A percentile compares a stretch with the other conserved stretches of the same genome.
Conservation (phyloP, 2,113 vertebrate genomes). For the Halichoerus grypus region DNA sequence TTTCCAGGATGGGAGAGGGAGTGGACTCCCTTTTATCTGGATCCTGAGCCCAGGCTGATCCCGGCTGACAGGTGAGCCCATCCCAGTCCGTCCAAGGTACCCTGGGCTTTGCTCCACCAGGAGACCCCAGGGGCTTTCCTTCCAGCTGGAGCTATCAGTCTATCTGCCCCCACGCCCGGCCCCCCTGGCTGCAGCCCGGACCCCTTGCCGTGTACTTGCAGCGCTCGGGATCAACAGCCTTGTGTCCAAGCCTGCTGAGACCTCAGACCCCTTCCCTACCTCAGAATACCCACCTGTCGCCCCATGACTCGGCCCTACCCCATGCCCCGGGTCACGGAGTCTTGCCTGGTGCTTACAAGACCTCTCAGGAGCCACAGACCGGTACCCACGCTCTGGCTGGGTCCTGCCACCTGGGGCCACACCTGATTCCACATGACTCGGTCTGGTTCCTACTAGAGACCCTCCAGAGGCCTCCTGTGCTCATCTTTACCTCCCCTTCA, state of each 20-base stretch:
- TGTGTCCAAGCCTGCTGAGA: no score
- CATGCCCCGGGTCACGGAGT: neutral
- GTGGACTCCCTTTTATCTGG: no score
- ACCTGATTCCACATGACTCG: no score
- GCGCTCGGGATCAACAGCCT: neutral
- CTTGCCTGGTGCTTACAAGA: neutral
- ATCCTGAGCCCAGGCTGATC: neutral
- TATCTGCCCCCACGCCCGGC: neutral
- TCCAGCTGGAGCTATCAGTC: rapidly evolving
- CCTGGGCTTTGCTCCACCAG: neutral
- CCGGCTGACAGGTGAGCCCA: neutral
- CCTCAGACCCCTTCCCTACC: neutral
- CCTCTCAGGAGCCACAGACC: rapidly evolving
- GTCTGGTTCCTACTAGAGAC: neutral
- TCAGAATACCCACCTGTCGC: neutral
- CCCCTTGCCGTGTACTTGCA: neutral
- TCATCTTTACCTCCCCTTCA: neutral
- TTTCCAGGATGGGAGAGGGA: neutral
- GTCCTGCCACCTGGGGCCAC: neutral
- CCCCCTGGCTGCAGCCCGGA: rapidly evolving
- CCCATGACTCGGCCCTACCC: neutral
- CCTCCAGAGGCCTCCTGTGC: neutral
- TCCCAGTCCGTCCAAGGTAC: neutral
- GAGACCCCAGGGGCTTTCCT: neutral
- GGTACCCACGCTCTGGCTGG: neutral